These are phyloP conservation scores for Eonycteris spelaea DNA, from an alignment of 2,113 vertebrate genomes.

Conservation along the genomic window DNA sequence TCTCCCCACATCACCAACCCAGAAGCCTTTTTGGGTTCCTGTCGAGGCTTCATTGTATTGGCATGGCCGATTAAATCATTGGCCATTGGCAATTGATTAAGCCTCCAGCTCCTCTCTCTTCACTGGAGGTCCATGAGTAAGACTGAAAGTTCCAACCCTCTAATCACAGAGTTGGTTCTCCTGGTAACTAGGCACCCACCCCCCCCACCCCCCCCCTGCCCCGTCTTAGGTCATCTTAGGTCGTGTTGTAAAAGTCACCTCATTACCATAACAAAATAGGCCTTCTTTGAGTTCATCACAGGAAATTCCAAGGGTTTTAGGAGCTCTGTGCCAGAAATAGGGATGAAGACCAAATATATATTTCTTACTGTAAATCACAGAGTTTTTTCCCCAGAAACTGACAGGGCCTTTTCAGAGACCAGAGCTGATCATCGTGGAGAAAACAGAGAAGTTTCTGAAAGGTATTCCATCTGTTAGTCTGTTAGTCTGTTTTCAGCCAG, in stretches of 20 bases:
- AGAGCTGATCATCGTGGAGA: background rate
- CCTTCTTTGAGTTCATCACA: accelerated
- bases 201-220: background rate
- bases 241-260: accelerated
- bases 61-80: background rate
- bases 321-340: background rate
- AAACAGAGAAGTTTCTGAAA: background rate
- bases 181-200: background rate
- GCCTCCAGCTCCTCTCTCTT: background rate
- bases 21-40: background rate
- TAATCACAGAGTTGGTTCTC: background rate
- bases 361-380: background rate
- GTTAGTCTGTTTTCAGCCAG: background rate
- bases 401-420: background rate
- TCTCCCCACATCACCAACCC: background rate
- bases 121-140: background rate
- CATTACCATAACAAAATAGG: background rate
- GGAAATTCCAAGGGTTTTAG: background rate
- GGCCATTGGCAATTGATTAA: too few species aligned
- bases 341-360: background rate
- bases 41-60: background rate
- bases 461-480: background rate
- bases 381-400: background rate
- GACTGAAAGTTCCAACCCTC: background rate
- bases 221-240: background rate